Percentiles rank a stretch among this genome's conserved stretches.
Conservation (phyloP, 2,888 invertebrate species). For the Dinocampus coccinellae region DNA sequence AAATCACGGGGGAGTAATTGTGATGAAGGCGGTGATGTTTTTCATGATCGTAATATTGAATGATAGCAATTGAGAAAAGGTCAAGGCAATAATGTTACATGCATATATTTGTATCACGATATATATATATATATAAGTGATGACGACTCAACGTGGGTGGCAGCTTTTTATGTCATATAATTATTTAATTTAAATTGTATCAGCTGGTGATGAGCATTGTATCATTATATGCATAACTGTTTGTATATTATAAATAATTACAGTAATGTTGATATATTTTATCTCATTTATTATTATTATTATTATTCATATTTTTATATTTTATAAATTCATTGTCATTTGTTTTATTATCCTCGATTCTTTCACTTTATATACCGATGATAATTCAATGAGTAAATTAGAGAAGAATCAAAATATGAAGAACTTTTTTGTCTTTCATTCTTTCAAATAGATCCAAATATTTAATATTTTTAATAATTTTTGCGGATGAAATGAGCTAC, state of each 20-base stretch:
- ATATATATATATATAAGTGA: conserved; percentile 3
- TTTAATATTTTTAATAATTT: neutral
- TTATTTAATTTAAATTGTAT: conserved; percentile 40
- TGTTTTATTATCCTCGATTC: no score
- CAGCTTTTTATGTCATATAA: conserved; percentile 28
- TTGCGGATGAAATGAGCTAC: neutral
- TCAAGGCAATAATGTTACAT: neutral
- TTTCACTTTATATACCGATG: neutral
- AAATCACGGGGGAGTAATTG: neutral
- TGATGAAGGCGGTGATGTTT: neutral
- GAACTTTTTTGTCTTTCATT: neutral
- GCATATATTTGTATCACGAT: neutral
- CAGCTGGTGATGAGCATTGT: no score
- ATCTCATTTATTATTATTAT: neutral
- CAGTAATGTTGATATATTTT: neutral
- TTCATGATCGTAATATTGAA: neutral
- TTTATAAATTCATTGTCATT: no score
- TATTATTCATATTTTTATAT: no score
- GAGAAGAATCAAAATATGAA: neutral
- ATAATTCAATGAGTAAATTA: neutral
- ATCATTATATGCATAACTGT: conserved; percentile 30
- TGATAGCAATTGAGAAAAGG: conserved; percentile 9
- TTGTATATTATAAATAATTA: conserved; percentile 26
- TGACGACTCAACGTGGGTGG: conserved; percentile 11
- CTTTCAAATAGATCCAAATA: neutral